Base-by-base conservation (phyloP, 2,797 vertebrate genomes). In the Neosalanx taihuensis region DNA sequence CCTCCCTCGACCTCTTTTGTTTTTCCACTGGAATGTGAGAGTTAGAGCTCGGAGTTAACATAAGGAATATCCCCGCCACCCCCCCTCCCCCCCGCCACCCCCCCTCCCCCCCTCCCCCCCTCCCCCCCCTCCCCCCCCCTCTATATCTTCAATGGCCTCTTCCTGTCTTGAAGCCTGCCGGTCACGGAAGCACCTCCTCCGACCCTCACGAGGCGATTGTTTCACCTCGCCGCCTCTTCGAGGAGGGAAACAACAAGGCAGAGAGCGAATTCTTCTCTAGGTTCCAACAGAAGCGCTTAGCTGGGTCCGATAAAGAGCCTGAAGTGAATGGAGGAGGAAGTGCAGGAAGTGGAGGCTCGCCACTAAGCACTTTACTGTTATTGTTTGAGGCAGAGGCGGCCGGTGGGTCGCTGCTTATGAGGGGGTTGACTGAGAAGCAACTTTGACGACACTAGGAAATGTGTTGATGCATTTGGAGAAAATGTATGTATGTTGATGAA, bases 301-400 rank as follows among this genome's bases (percentile, higher is more conserved):
- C 78, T 67, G 35, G 77, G 67, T 89, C 83, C 76, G 90, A 92
- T 91, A 89, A 91, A 89, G 86, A 74, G 70, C 73, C 77, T 85
- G 88, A 85, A 91, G 85, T 92, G 90, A 92, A 92, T 92, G 78
- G 82, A 85, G 80, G 86, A 86, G 91, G 90, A 92, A 91, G 90
- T 83, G 71, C 73, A 82, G 90, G 89, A 91, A 92, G 88, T 88
- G 86, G 85, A 83, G 85, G 84, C 90, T 85, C 83, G 83, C 51
- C 31, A 65, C 46, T 29, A 46, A 46, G 41, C 41, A 3, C 41
- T 46, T 46, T 46, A 3, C 9, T 46, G 41, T 46, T 46, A 46
- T 46, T 12, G 9, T 46, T 46, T 46, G 9, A 13, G 9, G n/a
- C 57, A 59, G 57, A n/a, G 57, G 57, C 20, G 9, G 15, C 17